phyloP scores from a whole-genome alignment of 1,140 invertebrate species.

The Zaprionus taronus region DNA sequence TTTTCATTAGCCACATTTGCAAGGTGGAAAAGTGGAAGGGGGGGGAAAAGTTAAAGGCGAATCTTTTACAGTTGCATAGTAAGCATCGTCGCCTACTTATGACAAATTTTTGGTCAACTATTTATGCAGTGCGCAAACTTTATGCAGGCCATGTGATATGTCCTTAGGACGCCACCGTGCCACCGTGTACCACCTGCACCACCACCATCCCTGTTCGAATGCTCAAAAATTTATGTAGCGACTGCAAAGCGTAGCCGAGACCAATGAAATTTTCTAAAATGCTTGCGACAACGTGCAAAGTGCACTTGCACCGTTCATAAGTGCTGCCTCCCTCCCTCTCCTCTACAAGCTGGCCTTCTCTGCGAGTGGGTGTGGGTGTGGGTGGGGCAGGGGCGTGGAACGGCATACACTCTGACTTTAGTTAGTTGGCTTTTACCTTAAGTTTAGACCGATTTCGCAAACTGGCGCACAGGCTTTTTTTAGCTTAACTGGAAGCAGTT shows the following conservation, averaged over 20 bases:
- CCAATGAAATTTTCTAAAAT: conserved; percentile 80
- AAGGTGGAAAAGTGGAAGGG: not conserved
- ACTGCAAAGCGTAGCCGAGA: conserved; percentile 77
- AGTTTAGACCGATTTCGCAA: conserved; percentile 64
- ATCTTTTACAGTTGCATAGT: conserved; percentile 75
- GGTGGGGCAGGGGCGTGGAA: conserved; percentile 46
- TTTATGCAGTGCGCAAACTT: conserved; percentile 65
- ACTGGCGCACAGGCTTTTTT: conserved; percentile 54
- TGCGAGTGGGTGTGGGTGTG: conserved; percentile 6
- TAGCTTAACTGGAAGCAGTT: conserved; percentile 48
- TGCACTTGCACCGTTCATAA: conserved; percentile 65
- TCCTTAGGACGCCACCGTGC: not conserved
- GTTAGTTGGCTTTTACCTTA: conserved; percentile 78
- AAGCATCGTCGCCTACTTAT: conserved; percentile 72
- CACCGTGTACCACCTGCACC: conserved; percentile 5
- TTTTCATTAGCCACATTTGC: conserved; percentile 65
- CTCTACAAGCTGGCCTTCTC: not conserved
- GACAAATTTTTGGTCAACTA: conserved; percentile 72
- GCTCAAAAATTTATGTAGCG: conserved; percentile 75
- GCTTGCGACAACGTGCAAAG: conserved; percentile 76
- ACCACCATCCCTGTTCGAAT: conserved; percentile 1
- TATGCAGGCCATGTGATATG: conserved; percentile 51
- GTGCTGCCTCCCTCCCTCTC: not conserved
- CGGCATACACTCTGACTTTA: conserved; percentile 67
- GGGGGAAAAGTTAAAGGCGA: conserved; percentile 50